phyloP scores from a whole-genome alignment of 35 echinoderm and acorn worm species.

The Hemicentrotus pulcherrimus region DNA sequence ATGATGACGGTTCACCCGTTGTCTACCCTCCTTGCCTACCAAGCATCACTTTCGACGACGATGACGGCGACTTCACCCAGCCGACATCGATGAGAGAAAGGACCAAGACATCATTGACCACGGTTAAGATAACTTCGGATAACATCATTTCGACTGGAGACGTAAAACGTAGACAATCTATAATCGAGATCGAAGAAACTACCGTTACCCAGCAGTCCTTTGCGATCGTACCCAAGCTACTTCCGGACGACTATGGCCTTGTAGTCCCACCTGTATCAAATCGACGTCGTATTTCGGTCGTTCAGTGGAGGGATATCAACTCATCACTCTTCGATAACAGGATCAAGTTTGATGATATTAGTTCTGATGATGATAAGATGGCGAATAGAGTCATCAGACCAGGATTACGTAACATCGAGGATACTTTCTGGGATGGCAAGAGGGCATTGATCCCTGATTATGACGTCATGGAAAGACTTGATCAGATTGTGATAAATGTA shows the following conservation, averaged over 20 bases:
- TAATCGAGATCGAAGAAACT: slow-evolving; percentile 31
- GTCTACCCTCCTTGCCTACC: not conserved
- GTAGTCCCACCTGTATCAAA: slow-evolving; percentile 7
- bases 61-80: not conserved
- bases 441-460: not conserved
- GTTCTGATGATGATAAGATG: not conserved
- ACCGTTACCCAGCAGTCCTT: not conserved
- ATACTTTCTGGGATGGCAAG: slow-evolving; percentile 34
- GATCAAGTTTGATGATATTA: slow-evolving; percentile 5
- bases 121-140: not conserved
- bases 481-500: slow-evolving; percentile 26
- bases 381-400: no score
- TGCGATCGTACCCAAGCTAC: not conserved
- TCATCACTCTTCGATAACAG: slow-evolving; percentile 27
- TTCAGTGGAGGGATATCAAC: slow-evolving; percentile 46
- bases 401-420: slow-evolving; percentile 1
- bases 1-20: not conserved
- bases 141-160: not conserved
- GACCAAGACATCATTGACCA: not conserved
- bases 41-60: not conserved
- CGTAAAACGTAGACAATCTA: not conserved
- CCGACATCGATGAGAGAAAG: slow-evolving; percentile 11
- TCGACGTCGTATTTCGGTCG: slow-evolving; percentile 26
- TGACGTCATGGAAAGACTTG: not conserved
- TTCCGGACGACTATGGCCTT: not conserved